phyloP scores from a whole-genome alignment of 2,113 vertebrate species.

The Neotragus moschatus region DNA sequence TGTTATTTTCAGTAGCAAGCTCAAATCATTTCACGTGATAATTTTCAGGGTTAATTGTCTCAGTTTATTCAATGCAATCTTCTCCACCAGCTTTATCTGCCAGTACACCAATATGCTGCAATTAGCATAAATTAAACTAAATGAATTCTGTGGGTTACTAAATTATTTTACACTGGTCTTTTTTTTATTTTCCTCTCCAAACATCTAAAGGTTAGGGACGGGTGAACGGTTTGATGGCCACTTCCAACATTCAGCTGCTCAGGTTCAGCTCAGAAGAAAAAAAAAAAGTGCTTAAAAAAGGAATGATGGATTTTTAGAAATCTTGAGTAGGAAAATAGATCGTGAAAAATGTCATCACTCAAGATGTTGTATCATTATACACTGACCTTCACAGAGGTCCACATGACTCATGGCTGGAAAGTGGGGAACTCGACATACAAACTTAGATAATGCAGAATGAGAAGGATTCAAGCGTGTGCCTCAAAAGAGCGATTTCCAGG shows the following conservation, averaged over 20 bases:
- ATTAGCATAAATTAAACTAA: constrained; percentile 85
- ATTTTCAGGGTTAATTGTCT: constrained; percentile 83
- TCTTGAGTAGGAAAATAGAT: constrained; percentile 60
- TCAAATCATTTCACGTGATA: constrained; percentile 72
- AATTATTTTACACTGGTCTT: constrained; percentile 79
- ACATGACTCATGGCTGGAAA: neutral
- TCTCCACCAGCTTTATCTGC: constrained; percentile 81
- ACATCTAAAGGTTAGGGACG: constrained; percentile 75
- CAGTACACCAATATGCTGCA: constrained; percentile 76
- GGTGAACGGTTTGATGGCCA: constrained; percentile 52
- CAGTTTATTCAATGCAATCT: constrained; percentile 76
- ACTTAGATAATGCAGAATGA: neutral
- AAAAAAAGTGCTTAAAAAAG: constrained; percentile 53
- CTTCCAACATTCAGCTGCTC: constrained; percentile 67
- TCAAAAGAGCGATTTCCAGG: constrained; percentile 42
- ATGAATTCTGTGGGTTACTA: constrained; percentile 81
- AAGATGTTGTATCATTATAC: constrained; percentile 70
- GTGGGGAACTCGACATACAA: constrained; percentile 3
- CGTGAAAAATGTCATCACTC: constrained; percentile 65
- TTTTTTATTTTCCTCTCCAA: constrained; percentile 76
- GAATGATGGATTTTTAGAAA: constrained; percentile 64
- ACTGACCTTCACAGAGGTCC: constrained; percentile 60
- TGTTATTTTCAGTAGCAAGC: constrained; percentile 70
- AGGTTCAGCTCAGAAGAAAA: constrained; percentile 42
- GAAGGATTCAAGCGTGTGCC: neutral